Base-by-base conservation (phyloP, 2,888 invertebrate genomes). In the Crepidodera aurea region DNA sequence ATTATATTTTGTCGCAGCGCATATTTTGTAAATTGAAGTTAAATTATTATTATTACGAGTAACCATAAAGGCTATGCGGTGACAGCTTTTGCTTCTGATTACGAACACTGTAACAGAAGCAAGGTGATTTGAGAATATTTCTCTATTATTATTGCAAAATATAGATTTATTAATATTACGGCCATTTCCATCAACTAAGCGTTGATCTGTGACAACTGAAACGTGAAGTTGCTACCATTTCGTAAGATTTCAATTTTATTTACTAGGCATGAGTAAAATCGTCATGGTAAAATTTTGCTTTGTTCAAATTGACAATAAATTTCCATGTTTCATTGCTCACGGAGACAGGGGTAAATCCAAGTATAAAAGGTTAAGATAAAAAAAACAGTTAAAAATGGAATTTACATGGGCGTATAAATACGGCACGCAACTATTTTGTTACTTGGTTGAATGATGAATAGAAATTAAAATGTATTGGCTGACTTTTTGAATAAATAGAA, bases 161-260 rank as follows among this genome's bases (percentile, higher is more conserved):
- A 40, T 15, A 54, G 54, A 54, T 54, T 54, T 54, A 54, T 54
- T 48, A 40, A 42, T 42, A 42, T 18, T 27, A 32, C 18, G 40
- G 22, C 8, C 13, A 27, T 29, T 18, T 54, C 40, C 12, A 29
- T 54, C 54, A 54, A 18, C 18, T 29, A 16, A 42, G 18, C 42
- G 27, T n/a, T 54, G 54, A 42, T 54, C 54, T 54, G 54, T 54
- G 42, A 54, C 54, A 54, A 42, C 22, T 22, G n/a, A 29, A 39
- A 16, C 53, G 40, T 53, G 53, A 42, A 42, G 29, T 54, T 18
- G 42, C 54, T 54, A 54, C 54, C 29, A 42, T 54, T 54, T 42
- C 54, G 13, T 32, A 54, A 54, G 7, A 22, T 25, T 6, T 37
- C 13, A 37, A 37, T 37, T 2, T 15, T 37, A 40, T 40, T 48